Evolutionary conservation across 2,888 invertebrate genomes (phyloP).

Genomic region (Cryptus armator): DNA sequence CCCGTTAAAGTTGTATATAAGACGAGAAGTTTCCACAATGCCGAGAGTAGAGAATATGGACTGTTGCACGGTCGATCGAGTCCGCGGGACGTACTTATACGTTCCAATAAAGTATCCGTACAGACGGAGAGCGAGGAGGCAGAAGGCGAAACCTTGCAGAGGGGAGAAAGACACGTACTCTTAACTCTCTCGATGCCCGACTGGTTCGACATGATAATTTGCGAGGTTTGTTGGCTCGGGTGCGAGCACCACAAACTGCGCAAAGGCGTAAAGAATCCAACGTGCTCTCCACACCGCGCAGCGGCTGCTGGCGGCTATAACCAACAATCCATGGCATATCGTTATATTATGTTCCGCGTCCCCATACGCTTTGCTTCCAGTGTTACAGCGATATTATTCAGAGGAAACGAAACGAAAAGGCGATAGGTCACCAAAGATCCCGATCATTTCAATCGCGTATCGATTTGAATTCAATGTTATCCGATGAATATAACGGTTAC

Average conservation of each 20-base stretch:
- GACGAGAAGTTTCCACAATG: slow-evolving; percentile 55
- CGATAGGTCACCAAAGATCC: slow-evolving; percentile 53
- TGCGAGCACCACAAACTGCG: not conserved
- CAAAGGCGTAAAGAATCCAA: slow-evolving; percentile 11
- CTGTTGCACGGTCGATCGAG: slow-evolving; percentile 63
- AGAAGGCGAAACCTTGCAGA: slow-evolving; percentile 23
- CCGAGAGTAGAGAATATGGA: slow-evolving; percentile 58
- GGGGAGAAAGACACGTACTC: slow-evolving; percentile 10
- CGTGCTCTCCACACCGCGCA: too few species aligned
- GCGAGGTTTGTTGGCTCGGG: slow-evolving; percentile 22
- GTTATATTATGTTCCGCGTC: slow-evolving; percentile 49
- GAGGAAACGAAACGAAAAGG: slow-evolving; percentile 33
- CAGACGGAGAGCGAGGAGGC: slow-evolving; percentile 13
- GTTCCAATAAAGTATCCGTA: slow-evolving; percentile 44
- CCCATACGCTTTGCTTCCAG: slow-evolving; percentile 41
- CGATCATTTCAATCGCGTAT: slow-evolving; percentile 61
- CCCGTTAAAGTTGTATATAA: slow-evolving; percentile 24
- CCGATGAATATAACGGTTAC: slow-evolving; percentile 56
- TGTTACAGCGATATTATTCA: slow-evolving; percentile 46
- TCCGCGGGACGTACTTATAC: slow-evolving; percentile 19
- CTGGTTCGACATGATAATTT: slow-evolving; percentile 55
- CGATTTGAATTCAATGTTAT: slow-evolving; percentile 64
- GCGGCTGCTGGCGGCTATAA: not conserved
- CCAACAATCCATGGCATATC: slow-evolving; percentile 1
- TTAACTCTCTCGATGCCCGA: slow-evolving; percentile 3